Evolutionary conservation across 2,797 vertebrate genomes (phyloP).

Genomic region (Benthosema pterotum): DNA sequence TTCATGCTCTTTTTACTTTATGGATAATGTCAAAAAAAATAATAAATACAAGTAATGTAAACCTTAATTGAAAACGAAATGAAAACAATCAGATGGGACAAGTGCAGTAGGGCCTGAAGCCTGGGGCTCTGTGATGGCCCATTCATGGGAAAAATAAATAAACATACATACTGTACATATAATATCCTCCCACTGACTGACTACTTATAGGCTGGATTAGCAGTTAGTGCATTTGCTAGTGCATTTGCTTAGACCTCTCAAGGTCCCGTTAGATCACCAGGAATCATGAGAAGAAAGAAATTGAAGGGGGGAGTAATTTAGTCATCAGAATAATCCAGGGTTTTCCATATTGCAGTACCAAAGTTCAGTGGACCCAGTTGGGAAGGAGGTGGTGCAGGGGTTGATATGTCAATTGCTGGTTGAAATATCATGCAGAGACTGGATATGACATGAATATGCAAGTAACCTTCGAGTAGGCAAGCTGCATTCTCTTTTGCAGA

Average conservation of each 20-base stretch:
- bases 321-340: neutral
- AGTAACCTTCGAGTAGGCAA: too few species aligned
- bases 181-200: slow-evolving; percentile 16
- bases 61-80: too few species aligned
- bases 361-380: slow-evolving; percentile 1
- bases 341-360: neutral
- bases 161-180: too few species aligned
- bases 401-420: slow-evolving; percentile 1
- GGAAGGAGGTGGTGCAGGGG: too few species aligned
- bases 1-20: too few species aligned
- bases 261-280: slow-evolving; percentile 27
- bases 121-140: slow-evolving; percentile 1
- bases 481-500: neutral
- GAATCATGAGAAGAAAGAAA: slow-evolving; percentile 21
- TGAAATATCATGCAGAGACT: slow-evolving; percentile 9
- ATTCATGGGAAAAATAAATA: slow-evolving; percentile 7
- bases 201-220: slow-evolving; percentile 35
- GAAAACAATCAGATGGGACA: slow-evolving; percentile 8
- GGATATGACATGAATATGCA: too few species aligned
- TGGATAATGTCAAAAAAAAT: too few species aligned
- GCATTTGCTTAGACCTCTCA: slow-evolving; percentile 20
- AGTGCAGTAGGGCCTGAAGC: slow-evolving; percentile 25
- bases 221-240: slow-evolving; percentile 30
- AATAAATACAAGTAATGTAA: too few species aligned
- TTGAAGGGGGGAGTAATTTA: slow-evolving; percentile 21